These are phyloP conservation scores for Cisticola juncidis DNA, from an alignment of 2,113 vertebrate genomes.

Conservation along the genomic window DNA sequence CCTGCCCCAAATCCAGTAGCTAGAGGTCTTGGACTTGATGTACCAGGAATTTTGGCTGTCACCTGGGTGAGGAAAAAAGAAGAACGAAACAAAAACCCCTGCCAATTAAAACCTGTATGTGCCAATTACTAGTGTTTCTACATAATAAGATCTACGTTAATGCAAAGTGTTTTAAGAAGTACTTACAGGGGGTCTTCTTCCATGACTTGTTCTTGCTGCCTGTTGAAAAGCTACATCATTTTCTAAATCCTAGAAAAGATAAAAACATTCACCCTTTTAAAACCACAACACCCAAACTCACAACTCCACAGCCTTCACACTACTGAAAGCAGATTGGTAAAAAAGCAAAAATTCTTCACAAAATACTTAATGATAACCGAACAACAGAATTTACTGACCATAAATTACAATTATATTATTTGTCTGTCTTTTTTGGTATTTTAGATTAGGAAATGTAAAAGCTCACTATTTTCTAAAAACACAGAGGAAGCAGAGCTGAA, in stretches of 20 bases:
- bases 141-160: not conserved
- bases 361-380: not conserved
- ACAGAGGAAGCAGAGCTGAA: not conserved
- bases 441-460: not conserved
- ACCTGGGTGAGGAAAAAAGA: conserved; percentile 71
- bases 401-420: not conserved
- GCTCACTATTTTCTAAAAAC: not conserved
- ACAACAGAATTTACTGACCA: not conserved
- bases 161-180: not conserved
- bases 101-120: not conserved
- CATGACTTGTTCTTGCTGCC: conserved; percentile 91
- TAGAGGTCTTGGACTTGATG: conserved; percentile 83
- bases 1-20: conserved; percentile 88
- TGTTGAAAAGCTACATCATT: conserved; percentile 93
- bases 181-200: conserved; percentile 91
- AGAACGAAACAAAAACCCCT: accelerated
- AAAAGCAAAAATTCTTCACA: not conserved
- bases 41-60: conserved; percentile 89
- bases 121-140: not conserved
- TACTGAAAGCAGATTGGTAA: not conserved
- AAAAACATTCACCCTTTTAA: not conserved
- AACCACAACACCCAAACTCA: not conserved
- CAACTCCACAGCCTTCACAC: not conserved
- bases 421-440: not conserved
- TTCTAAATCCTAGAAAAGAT: conserved; percentile 85